These are phyloP conservation scores for Philaenus spumarius DNA, from an alignment of 1,140 invertebrate species.

Conservation along the genomic window DNA sequence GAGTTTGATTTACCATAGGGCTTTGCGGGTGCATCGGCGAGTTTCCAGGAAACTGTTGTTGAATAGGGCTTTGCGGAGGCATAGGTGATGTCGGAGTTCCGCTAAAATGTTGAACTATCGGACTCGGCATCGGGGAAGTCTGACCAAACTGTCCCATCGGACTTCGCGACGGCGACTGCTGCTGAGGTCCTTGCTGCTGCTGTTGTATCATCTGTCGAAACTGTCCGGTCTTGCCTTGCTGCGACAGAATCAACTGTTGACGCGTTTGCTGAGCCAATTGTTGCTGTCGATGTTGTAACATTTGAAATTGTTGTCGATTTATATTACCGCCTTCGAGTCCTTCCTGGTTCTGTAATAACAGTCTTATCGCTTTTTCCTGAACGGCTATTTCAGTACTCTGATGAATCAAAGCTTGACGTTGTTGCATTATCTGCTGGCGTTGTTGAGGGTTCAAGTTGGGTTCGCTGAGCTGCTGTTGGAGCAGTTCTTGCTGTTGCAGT, in stretches of 20 bases:
- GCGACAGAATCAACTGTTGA: conserved; percentile 2
- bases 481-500: conserved; percentile 30
- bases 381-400: conserved; percentile 31
- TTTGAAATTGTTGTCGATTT: conserved; percentile 18
- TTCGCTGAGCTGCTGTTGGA: conserved; percentile 17
- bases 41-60: conserved; percentile 27
- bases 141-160: conserved; percentile 17
- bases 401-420: conserved; percentile 37
- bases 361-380: not conserved
- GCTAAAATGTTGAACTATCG: too few species aligned
- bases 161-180: conserved; percentile 28
- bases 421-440: conserved; percentile 29
- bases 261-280: conserved; percentile 24
- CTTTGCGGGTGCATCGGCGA: conserved; percentile 48
- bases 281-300: conserved; percentile 25
- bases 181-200: conserved; percentile 28
- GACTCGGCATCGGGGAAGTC: conserved; percentile 2
- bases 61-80: conserved; percentile 32
- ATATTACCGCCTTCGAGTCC: not conserved
- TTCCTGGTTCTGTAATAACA: not conserved
- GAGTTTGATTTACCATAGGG: conserved; percentile 40
- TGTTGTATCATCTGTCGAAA: conserved; percentile 21
- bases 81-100: conserved; percentile 21
- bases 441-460: conserved; percentile 11
- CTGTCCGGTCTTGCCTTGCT: conserved; percentile 10